Base-by-base conservation (phyloP, 1,140 invertebrate genomes). In the Sitophilus oryzae region DNA sequence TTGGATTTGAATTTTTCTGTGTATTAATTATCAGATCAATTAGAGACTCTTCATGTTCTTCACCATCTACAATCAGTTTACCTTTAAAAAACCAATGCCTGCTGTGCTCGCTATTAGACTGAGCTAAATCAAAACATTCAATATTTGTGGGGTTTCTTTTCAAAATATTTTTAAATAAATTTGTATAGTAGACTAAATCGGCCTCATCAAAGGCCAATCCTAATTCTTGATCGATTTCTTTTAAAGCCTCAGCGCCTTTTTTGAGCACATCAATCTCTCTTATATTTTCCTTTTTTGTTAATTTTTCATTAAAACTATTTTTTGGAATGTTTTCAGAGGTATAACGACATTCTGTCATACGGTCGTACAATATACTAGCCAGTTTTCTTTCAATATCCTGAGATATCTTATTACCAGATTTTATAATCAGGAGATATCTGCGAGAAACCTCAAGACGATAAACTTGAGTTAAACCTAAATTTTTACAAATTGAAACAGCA, bases 121-220 rank as follows among this genome's bases (percentile, higher is more conserved):
- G 96, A n/a, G 96, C 95, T 43, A 98, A 79, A 77, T 98, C 96
- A 77, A 98, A 97, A 63, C 95, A 89, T 73, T 99, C 96, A 0
- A 98, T 93, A 71, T 89, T 96, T 0, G 95, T 98, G 11, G 96
- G 95, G 77, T 98, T 96, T 38, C 94, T 78, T 58, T 89, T 86
- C 1, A 96, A 73, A 61, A 89, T 87, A 43, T 84, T 77, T 50
- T 78, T 74, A 74, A 94, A 95, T 10, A 95, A 67, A 59, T 89
- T 76, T 35, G 85, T 86, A 63, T 95, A 94, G 67, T 86, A 93
- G 37, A 89, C 80, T 58, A 95, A 74, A 73, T 95, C 91, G 81
- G 87, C 90, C 40, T 88, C 78, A 69, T 91, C 91, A 72, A 95
- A 93, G 14, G 90, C 89, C 42, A 95, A 76, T 84, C 90, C 90